Evolutionary conservation across 2,888 invertebrate species (phyloP), one percentile per base, ranked within the genome.

Genomic region (Tupiocoris notatus): DNA sequence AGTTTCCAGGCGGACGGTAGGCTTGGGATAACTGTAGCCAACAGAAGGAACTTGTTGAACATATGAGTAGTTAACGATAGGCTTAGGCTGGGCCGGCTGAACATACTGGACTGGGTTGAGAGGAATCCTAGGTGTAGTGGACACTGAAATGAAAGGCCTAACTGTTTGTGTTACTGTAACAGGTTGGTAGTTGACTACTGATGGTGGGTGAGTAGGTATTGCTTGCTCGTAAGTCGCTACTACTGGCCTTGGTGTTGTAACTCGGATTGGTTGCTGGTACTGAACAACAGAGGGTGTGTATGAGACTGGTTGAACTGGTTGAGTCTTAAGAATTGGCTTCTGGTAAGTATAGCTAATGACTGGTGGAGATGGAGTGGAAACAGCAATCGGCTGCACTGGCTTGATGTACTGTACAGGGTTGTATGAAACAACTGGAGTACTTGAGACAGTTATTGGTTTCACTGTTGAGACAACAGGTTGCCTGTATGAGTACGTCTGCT

Each of bases 51-150:
- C 54, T 20, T 74, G 74, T 58, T 63, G 76, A 6, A 68, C 62
- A 22, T 68, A 76, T 12, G 18, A 23, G 20, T 75, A 75, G 9
- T 75, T 58, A 66, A 76, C 67, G 1, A 62, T 23, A 17, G 75
- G 75, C 39, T 23, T 61, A 17, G 78, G 70, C 17, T 61, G 22
- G 7, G 20, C 56, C 17, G 76, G 22, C 57, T 70, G 75, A 6
- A 77, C 62, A 39, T 78, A 79, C 61, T 79, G 79, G 12, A 79
- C 77, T 22, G 79, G 77, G 39, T 77, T 79, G 18, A 78, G 65
- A 25, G 79, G 79, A 39, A 79, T 64, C 7, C 58, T 54, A 20
- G 79, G 79, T 21, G 79, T 73, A 22, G 76, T 78, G 9, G 79
- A 77, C 3, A 79, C 77, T 1, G 77, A 25, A 16, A 75, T 63